Base-by-base conservation (phyloP, 2,797 vertebrate species). In the Pipistrellus kuhlii region DNA sequence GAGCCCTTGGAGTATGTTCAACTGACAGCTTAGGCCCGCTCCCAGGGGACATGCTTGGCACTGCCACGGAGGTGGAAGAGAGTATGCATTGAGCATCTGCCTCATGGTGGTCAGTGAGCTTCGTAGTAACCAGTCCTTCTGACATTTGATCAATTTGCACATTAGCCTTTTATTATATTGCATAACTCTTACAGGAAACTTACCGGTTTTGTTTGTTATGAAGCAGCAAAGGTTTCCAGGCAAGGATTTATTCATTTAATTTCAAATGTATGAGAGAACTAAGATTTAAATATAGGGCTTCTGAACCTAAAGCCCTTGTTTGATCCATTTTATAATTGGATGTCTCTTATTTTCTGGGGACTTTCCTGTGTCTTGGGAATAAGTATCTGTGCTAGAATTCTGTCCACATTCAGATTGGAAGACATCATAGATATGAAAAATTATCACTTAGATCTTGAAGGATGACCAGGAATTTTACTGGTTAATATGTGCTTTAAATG, bases 211-310 rank as follows among this genome's bases (percentile, higher is more conserved):
- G 3, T 59, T 95, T 80, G 2, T 41, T 53, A 41, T 3, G 62
- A 87, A 93, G 18, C n/a, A 71, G 3, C 23, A 73, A 87, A 77
- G 2, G 0, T 13, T 81, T 86, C 46, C 41, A 64, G 3, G 48
- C 53, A 83, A 69, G 27, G 4, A 25, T 57, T 78, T 78, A 66
- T 80, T 77, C 35, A 20, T 84, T 84, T 48, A 88, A 88, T 85
- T 81, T 51, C 48, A 57, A 66, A 78, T 7, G 48, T 3, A 66
- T 5, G 14, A 41, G 35, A 35, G 14, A 59, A 23, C 20, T 81
- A 57, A 84, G 77, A 69, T 73, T 91, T 73, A 96, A 94, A 64
- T 64, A 55, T n/a, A 75, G 1, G 3, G n/a, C 11, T 66, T 92
- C n/a, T 94, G 6, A 88, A 82, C 89, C 57, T 78, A 20, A 95